A percentile compares a stretch with the other conserved stretches of the same genome.
Evolutionary conservation across 1,140 invertebrate genomes (phyloP).

Genomic region (Sinella curviseta): DNA sequence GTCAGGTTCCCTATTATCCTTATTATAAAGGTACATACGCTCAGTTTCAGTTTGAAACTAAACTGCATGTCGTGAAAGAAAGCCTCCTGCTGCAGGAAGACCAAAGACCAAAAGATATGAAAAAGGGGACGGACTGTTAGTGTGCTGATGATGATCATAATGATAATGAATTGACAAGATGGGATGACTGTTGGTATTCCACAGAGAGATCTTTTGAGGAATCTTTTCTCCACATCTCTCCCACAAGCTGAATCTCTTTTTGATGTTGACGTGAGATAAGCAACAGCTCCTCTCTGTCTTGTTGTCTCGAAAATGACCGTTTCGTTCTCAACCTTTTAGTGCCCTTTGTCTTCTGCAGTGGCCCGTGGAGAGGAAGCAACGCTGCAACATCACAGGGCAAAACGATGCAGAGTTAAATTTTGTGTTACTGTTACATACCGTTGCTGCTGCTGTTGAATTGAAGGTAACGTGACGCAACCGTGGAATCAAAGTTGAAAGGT

Average conservation of each 20-base stretch:
- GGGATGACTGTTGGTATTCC: conserved; percentile 33
- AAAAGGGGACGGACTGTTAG: background rate
- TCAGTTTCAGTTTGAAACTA: too few species aligned
- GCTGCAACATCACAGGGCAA: background rate
- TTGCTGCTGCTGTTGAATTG: background rate
- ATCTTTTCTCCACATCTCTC: too few species aligned
- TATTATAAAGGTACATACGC: too few species aligned
- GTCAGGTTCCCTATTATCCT: too few species aligned
- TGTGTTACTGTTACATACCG: background rate
- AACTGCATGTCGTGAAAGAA: too few species aligned
- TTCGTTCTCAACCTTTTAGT: conserved; percentile 11
- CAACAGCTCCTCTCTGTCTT: background rate
- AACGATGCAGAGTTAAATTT: background rate
- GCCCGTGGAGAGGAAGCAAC: background rate
- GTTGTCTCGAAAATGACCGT: background rate
- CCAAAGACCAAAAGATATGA: too few species aligned
- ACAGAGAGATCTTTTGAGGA: background rate
- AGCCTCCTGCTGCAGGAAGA: too few species aligned
- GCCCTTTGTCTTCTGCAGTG: conserved; percentile 12
- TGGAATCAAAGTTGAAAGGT: background rate
- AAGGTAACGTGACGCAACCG: background rate
- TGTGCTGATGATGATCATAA: conserved; percentile 2
- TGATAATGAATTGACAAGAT: conserved; percentile 33
- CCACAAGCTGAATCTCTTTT: background rate
- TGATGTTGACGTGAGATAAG: conserved; percentile 24